Percentiles rank a stretch among this genome's conserved stretches.
phyloP scores from a whole-genome alignment of 2,113 vertebrate species.

The Dasypus novemcinctus region DNA sequence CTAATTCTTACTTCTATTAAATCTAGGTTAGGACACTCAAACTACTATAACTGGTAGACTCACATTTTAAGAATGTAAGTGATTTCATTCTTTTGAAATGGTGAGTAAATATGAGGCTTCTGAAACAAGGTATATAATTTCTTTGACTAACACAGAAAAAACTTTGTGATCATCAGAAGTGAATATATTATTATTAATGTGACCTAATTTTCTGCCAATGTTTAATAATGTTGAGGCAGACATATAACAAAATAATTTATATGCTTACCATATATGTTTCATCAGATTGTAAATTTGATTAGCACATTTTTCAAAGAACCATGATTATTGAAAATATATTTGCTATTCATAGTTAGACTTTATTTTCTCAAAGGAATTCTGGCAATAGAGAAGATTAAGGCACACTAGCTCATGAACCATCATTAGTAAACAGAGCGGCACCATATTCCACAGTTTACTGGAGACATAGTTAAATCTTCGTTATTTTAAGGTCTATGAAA shows the following conservation, averaged over 20 bases:
- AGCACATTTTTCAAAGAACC: neutral
- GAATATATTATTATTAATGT: neutral
- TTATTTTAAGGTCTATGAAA: neutral
- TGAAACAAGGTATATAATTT: neutral
- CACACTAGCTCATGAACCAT: neutral
- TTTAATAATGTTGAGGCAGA: neutral
- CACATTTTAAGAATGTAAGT: neutral
- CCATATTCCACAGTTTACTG: neutral
- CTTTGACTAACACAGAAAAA: neutral
- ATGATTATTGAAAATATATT: neutral
- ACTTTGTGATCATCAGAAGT: neutral
- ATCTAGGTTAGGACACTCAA: neutral
- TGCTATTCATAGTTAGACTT: neutral
- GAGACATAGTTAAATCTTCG: neutral
- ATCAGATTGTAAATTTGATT: neutral
- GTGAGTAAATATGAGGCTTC: neutral
- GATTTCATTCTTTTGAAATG: neutral
- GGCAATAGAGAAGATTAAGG: neutral
- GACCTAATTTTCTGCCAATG: neutral
- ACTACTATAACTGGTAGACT: neutral
- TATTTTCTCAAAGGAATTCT: slow-evolving; percentile 6
- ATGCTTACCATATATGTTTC: neutral
- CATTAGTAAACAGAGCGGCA: neutral
- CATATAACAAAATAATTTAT: neutral
- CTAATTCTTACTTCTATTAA: neutral